Base-by-base conservation (phyloP, 2,797 vertebrate species). In the Enteromius afrohamiltoni region DNA sequence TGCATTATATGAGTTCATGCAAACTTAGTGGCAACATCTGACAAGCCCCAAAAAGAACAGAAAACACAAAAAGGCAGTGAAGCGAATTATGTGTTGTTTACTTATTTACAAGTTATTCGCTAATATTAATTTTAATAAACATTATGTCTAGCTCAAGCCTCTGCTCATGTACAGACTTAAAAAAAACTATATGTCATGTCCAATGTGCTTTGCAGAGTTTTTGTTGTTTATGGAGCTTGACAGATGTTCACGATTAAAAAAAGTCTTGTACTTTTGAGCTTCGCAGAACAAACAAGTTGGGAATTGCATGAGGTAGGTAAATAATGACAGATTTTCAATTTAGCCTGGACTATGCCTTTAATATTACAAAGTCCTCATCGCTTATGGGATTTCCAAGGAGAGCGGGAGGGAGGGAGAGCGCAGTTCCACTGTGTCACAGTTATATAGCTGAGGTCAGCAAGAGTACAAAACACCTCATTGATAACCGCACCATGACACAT, bases 401-500 rank as follows among this genome's bases (percentile, higher is more conserved):
- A 40, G 26, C 34, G 26, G 2, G 21, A 37, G n/a, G 0, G 29
- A 29, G 78, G 6, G 10, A n/a, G 45, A 53, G 77, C 1, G 0
- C 31, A 64, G 29, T 74, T 74, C 70, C 70, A 70, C 34, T 55
- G 19, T 77, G 64, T 69, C 74, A 49, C 9, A 23, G 82, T 60
- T 83, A 37, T 11, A 83, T 40, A 83, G 51, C 81, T 60, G 21
- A 58, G 64, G 49, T 83, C 65, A 69, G 23, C 51, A 45, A 29
- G 47, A 10, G 74, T 10, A 78, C 73, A 34, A 31, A 69, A 69
- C 53, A 19, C 11, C 21, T n/a, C 16, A 49, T 26, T 62, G 67
- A 83, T 78, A 83, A 78, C 8, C 19, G 14, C 51, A 70, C 62
- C 11, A 21, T 83, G 74, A 83, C 73, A 68, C 81, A 78, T 60